These are phyloP conservation scores for Esox niger DNA, from an alignment of 2,113 vertebrate species.

Conservation along the genomic window DNA sequence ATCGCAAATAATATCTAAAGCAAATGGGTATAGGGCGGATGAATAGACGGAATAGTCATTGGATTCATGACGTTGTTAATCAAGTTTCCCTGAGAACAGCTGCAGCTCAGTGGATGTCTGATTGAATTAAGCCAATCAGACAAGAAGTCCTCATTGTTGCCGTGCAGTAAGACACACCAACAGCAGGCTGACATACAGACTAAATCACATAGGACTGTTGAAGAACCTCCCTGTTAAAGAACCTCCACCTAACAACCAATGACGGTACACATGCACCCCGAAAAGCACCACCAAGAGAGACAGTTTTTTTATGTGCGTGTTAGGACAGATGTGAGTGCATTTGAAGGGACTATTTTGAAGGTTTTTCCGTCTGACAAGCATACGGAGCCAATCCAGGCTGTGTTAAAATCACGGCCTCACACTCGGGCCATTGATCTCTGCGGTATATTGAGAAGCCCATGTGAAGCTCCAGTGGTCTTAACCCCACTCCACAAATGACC, in stretches of 20 bases:
- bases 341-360: constrained; percentile 58
- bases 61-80: constrained; percentile 67
- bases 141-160: constrained; percentile 53
- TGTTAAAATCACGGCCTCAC: constrained; percentile 42
- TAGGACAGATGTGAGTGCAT: constrained; percentile 53
- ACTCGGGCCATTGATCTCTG: neutral
- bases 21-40: constrained; percentile 42
- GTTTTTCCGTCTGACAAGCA: constrained; percentile 38
- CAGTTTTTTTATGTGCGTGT: constrained; percentile 52
- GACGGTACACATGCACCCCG: constrained; percentile 51
- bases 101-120: constrained; percentile 66
- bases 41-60: constrained; percentile 48
- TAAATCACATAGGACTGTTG: constrained; percentile 36
- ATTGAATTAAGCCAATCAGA: constrained; percentile 72
- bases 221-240: constrained; percentile 15
- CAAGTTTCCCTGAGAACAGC: constrained; percentile 66
- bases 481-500: constrained; percentile 60
- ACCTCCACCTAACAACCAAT: constrained; percentile 47
- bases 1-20: constrained; percentile 37
- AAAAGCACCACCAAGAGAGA: constrained; percentile 39
- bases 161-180: constrained; percentile 66
- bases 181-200: constrained; percentile 19
- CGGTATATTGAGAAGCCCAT: neutral
- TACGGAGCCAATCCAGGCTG: constrained; percentile 48
- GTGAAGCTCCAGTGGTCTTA: constrained; percentile 26